Base-by-base conservation (phyloP, 2,797 vertebrate species). In the Chaenodraco wilsoni region DNA sequence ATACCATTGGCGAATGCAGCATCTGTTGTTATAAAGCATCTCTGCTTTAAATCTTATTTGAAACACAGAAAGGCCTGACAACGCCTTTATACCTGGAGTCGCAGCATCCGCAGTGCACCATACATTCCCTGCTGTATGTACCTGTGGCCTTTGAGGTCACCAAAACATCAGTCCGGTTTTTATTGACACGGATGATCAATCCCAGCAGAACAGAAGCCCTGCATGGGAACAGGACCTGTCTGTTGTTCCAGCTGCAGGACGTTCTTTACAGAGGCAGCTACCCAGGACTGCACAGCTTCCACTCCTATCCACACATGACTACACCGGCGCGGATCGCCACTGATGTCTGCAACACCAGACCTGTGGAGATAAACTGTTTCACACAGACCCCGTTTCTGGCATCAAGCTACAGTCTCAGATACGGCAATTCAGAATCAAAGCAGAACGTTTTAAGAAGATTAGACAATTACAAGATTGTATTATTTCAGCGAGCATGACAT, bases 181-280 rank as follows among this genome's bases (percentile, higher is more conserved):
- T 79, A 77, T 78, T 52, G 58, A 80, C 78, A 57, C 2, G 17
- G 73, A 37, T 58, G 63, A 74, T 78, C 69, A 13, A 27, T 88
- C 79, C 79, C 69, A 79, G 43, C 80, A 79, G 82, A 84, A 88
- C 88, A 88, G 88, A 82, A 90, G 87, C 80, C 74, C 78, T 86
- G 58, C 74, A 78, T 90, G 89, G 83, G 91, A 92, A 84, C 81
- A 19, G 78, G 83, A 76, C 84, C 78, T 79, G 87, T 84, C 75
- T 92, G 88, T 92, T 93, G 74, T 92, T 91, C 86, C 91, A 93
- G 93, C 92, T 93, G 91, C 87, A 78, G 76, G 63, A 81, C 69
- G 86, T 79, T 87, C 90, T 92, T 92, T 91, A 84, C 64, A 87
- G 84, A 90, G 87, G 85, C 84, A 87, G 84, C 86, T 87, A 75